Percentiles rank a stretch among this genome's conserved stretches.
Conservation (phyloP, 2,113 vertebrate genomes). For the Jaculus jaculus region DNA sequence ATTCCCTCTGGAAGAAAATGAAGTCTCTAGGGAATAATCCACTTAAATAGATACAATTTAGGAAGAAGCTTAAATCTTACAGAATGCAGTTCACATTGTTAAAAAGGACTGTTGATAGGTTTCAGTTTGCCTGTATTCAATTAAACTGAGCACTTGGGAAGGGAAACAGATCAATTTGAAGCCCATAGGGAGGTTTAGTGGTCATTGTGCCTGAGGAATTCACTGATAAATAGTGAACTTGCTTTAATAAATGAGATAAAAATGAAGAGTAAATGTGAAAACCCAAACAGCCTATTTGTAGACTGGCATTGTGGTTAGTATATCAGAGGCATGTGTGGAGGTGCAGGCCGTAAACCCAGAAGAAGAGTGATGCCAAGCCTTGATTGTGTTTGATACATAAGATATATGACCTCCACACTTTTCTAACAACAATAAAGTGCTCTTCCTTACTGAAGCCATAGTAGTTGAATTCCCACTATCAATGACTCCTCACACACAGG, state of each 20-base stretch:
- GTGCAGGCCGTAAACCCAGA: fast-evolving
- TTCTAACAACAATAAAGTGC: not conserved
- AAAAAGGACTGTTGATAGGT: not conserved
- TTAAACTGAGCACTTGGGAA: conserved; percentile 1
- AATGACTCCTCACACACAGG: not conserved
- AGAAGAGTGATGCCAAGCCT: fast-evolving
- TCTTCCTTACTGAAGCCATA: not conserved
- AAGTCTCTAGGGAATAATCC: conserved; percentile 36
- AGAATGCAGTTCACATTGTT: not conserved
- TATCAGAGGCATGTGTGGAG: not conserved
- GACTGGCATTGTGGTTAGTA: not conserved
- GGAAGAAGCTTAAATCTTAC: conserved; percentile 4
- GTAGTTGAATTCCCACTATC: not conserved
- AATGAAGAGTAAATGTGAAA: not conserved
- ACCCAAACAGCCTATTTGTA: not conserved
- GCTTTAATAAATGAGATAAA: not conserved
- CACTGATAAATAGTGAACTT: not conserved
- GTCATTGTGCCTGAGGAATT: not conserved
- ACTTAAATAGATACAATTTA: conserved; percentile 28
- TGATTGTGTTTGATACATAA: fast-evolving
- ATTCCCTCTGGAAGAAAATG: conserved; percentile 21
- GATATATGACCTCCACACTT: not conserved
- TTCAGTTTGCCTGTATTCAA: not conserved
- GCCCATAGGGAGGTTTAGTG: not conserved
- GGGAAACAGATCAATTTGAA: not conserved